Evolutionary conservation across 2,797 vertebrate genomes (phyloP).

Genomic region (Furcifer pardalis): DNA sequence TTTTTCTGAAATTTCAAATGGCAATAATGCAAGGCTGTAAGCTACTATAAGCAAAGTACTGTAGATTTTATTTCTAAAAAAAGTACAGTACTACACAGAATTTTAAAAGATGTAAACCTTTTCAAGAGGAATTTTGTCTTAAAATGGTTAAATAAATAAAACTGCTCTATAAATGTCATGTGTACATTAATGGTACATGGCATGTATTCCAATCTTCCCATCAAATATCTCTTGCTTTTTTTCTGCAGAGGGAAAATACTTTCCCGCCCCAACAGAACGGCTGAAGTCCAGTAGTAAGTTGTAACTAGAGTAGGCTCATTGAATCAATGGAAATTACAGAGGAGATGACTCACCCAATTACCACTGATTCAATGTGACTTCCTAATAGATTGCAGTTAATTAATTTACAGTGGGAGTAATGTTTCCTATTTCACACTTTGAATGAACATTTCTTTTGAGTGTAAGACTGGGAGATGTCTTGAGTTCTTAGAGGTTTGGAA

Average conservation of each 20-base stretch:
- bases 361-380: no score
- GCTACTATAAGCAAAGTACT: not conserved
- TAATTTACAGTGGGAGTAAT: not conserved
- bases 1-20: not conserved
- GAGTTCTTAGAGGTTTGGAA: not conserved
- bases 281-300: no score
- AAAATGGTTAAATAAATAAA: not conserved
- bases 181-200: not conserved
- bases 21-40: no score
- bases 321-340: no score
- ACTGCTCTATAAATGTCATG: not conserved
- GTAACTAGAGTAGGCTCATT: no score
- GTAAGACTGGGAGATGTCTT: not conserved
- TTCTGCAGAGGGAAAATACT: not conserved
- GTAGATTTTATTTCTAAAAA: not conserved
- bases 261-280: not conserved
- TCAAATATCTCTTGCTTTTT: not conserved
- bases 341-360: no score
- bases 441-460: not conserved
- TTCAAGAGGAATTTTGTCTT: not conserved
- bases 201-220: not conserved
- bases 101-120: not conserved
- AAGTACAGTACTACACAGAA: no score
- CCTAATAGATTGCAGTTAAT: no score
- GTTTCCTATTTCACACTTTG: not conserved